These are phyloP conservation scores for Lithophane leautieri DNA, from an alignment of 2,888 invertebrate species.

Conservation along the genomic window DNA sequence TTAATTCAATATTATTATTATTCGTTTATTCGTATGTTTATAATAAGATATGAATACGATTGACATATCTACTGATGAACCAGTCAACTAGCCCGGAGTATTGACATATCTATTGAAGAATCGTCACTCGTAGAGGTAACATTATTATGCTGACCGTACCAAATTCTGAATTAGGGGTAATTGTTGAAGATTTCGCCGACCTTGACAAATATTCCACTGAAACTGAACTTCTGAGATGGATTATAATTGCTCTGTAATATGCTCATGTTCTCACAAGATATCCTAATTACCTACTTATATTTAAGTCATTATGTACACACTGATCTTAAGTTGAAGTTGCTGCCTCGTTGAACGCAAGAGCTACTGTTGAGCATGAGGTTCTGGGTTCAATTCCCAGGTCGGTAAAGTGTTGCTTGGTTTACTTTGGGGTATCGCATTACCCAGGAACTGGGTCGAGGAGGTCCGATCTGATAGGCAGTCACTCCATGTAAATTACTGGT, in stretches of 20 bases:
- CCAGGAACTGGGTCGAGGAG: background rate
- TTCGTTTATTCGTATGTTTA: no score
- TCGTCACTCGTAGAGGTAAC: background rate
- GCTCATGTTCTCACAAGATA: slow-evolving; percentile 7
- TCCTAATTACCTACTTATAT: background rate
- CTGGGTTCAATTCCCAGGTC: no score
- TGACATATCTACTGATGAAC: background rate
- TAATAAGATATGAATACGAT: no score
- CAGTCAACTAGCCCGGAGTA: background rate
- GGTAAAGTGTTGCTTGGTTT: no score
- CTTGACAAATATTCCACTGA: slow-evolving; percentile 46
- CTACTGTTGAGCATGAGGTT: no score
- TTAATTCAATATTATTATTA: no score
- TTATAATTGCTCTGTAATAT: slow-evolving; percentile 28
- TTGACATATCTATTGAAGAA: background rate
- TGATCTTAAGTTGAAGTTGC: no score
- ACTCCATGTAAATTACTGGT: background rate
- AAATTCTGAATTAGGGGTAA: slow-evolving; percentile 40
- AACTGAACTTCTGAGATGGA: slow-evolving; percentile 35
- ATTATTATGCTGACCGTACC: slow-evolving; percentile 40
- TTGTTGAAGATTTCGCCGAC: slow-evolving; percentile 59
- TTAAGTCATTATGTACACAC: background rate
- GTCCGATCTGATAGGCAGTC: background rate
- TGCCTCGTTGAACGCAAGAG: no score
- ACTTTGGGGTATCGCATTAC: background rate